phyloP scores from a whole-genome alignment of 2,888 invertebrate genomes.

The Epinotia demarniana region DNA sequence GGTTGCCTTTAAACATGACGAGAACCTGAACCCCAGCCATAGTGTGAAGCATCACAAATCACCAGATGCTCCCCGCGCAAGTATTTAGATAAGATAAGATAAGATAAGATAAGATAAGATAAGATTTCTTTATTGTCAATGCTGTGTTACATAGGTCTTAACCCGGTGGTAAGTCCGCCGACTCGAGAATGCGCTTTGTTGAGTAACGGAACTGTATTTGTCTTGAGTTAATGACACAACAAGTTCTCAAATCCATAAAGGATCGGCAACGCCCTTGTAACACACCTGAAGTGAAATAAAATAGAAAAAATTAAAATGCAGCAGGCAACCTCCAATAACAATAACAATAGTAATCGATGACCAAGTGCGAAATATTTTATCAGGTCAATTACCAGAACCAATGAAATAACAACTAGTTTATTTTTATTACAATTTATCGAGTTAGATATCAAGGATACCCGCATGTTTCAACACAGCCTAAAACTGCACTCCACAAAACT shows the following conservation, averaged over 20 bases:
- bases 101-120: too few species aligned
- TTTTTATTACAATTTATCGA: conserved; percentile 22
- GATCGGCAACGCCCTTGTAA: too few species aligned
- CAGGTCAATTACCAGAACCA: conserved; percentile 8
- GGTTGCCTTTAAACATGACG: neutral
- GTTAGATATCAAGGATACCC: conserved; percentile 15
- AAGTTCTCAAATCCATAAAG: too few species aligned
- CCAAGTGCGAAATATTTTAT: neutral
- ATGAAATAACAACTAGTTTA: conserved; percentile 20
- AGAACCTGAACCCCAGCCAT: neutral
- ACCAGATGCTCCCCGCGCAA: conserved; percentile 31
- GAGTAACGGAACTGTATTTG: too few species aligned
- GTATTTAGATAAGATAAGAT: too few species aligned
- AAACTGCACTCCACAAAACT: neutral
- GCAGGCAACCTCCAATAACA: neutral
- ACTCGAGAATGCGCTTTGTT: too few species aligned
- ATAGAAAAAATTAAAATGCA: neutral
- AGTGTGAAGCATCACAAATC: conserved; percentile 13
- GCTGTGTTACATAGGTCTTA: too few species aligned
- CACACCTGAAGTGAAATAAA: too few species aligned
- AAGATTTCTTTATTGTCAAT: too few species aligned
- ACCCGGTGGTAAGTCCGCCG: too few species aligned
- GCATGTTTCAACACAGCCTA: conserved; percentile 15
- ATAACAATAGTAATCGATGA: neutral
- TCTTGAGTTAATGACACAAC: too few species aligned